phyloP scores from a whole-genome alignment of 2,888 invertebrate genomes.

The Bedellia somnulentella region DNA sequence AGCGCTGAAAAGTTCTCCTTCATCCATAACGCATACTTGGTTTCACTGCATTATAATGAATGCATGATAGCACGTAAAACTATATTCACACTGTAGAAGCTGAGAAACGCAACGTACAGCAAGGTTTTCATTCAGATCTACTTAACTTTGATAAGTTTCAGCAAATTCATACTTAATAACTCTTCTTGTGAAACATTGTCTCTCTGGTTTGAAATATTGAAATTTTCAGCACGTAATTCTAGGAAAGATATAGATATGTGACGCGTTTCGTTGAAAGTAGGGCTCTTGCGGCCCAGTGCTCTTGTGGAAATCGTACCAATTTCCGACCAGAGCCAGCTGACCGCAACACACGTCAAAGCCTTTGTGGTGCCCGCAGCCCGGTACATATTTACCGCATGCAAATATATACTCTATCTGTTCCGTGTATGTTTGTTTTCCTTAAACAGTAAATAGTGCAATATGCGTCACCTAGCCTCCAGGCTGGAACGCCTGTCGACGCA shows the following conservation, averaged over 20 bases:
- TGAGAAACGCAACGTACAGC: too few species aligned
- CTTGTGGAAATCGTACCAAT: slow-evolving; percentile 43
- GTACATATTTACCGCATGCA: slow-evolving; percentile 24
- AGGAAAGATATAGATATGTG: too few species aligned
- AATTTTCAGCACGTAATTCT: too few species aligned
- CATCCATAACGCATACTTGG: slow-evolving; percentile 11
- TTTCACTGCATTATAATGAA: slow-evolving; percentile 15
- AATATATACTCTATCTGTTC: slow-evolving; percentile 19
- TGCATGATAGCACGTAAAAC: slow-evolving; percentile 9
- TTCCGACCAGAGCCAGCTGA: slow-evolving; percentile 41
- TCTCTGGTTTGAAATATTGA: too few species aligned
- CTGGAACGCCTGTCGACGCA: too few species aligned
- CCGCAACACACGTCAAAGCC: slow-evolving; percentile 54
- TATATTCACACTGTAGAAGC: slow-evolving; percentile 5
- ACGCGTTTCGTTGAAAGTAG: too few species aligned
- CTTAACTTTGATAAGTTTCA: too few species aligned
- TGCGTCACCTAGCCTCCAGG: too few species aligned
- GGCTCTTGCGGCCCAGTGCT: slow-evolving; percentile 5
- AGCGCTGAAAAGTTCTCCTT: slow-evolving; percentile 11
- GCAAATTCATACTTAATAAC: too few species aligned
- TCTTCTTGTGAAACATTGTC: too few species aligned
- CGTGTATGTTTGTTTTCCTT: slow-evolving; percentile 12
- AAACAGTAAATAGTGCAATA: slow-evolving; percentile 10
- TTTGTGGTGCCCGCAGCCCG: slow-evolving; percentile 30
- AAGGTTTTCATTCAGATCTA: too few species aligned